These are phyloP conservation scores for Arenaria interpres DNA, from an alignment of 2,113 vertebrate species.

Conservation along the genomic window DNA sequence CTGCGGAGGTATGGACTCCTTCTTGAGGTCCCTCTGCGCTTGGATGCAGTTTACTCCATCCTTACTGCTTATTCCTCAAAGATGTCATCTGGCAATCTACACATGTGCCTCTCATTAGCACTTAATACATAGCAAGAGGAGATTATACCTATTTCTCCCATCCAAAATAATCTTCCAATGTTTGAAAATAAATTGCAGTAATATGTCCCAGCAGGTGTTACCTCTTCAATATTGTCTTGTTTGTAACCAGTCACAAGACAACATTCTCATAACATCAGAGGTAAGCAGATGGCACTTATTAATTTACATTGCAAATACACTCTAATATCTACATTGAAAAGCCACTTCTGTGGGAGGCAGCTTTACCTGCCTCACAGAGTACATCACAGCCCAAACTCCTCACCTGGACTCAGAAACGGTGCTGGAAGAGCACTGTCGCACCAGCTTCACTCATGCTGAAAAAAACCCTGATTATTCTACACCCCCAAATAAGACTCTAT, in stretches of 20 bases:
- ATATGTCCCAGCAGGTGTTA: constrained; percentile 64
- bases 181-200: constrained; percentile 66
- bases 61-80: neutral
- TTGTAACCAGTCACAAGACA: constrained; percentile 57
- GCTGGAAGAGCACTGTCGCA: neutral
- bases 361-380: neutral
- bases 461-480: neutral
- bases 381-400: neutral
- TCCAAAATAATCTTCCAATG: constrained; percentile 24
- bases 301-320: constrained; percentile 46
- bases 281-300: constrained; percentile 70
- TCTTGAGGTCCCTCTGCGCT: neutral
- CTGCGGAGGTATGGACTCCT: neutral
- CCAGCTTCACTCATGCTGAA: neutral
- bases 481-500: neutral
- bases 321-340: neutral
- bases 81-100: neutral
- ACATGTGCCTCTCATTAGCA: constrained; percentile 10
- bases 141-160: constrained; percentile 8
- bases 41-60: neutral
- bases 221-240: constrained; percentile 66
- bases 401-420: accelerated
- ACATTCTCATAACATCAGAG: constrained; percentile 58
- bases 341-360: neutral
- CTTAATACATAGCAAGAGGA: neutral